Conservation (phyloP, 2,113 vertebrate species). For the Cochlearius cochlearius region DNA sequence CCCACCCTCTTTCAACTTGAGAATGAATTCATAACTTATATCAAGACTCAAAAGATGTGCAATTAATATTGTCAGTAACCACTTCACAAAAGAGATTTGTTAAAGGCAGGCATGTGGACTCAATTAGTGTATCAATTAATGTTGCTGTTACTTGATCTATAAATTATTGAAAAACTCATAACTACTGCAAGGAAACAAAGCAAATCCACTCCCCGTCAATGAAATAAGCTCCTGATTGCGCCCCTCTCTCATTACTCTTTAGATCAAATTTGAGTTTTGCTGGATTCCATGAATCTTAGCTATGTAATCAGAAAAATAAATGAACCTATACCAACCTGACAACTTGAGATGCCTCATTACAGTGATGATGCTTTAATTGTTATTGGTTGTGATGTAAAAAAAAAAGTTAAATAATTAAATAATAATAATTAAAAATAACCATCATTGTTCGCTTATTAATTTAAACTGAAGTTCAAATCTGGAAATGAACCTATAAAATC, state of each 20-base stretch:
- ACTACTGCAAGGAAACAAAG: constrained; percentile 48
- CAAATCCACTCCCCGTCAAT: constrained; percentile 56
- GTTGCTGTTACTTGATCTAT: constrained; percentile 62
- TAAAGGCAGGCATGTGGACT: constrained; percentile 38
- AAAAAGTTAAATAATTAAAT: too few species aligned
- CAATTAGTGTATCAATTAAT: constrained; percentile 74
- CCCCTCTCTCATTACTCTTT: background rate
- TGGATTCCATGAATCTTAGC: background rate
- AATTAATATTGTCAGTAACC: constrained; percentile 52
- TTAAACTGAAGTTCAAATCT: background rate
- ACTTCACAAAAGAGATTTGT: constrained; percentile 63
- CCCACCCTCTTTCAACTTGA: constrained; percentile 65
- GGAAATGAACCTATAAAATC: background rate
- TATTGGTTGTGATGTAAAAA: background rate
- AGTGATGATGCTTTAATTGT: background rate
- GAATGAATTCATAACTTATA: constrained; percentile 62
- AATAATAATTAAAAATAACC: background rate
- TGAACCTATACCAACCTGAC: background rate
- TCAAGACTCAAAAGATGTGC: constrained; percentile 38
- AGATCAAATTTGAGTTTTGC: background rate
- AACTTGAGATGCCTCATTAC: background rate
- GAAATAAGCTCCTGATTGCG: constrained; percentile 29
- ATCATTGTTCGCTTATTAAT: background rate
- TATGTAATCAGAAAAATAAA: background rate
- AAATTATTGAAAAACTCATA: constrained; percentile 74